Conservation (phyloP, 2,888 invertebrate genomes). For the Liposcelis brunnea region DNA sequence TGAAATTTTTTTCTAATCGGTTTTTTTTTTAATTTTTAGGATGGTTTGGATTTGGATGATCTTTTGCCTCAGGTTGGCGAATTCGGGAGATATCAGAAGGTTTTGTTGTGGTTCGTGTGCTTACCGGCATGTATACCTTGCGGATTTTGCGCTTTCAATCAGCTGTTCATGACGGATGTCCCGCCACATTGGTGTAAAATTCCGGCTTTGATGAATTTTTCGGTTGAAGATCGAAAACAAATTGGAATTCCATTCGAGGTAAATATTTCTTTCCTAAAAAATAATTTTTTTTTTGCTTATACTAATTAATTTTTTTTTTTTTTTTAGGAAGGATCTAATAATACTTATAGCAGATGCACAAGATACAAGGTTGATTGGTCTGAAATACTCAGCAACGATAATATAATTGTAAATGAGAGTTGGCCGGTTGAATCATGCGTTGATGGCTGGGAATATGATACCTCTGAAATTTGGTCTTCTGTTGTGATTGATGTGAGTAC, state of each 20-base stretch:
- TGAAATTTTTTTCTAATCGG: background rate
- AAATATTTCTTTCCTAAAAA: conserved; percentile 18
- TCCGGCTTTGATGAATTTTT: conserved; percentile 44
- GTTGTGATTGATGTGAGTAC: conserved; percentile 59
- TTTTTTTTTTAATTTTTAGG: conserved; percentile 25
- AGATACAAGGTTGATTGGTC: conserved; percentile 60
- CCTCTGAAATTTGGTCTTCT: conserved; percentile 49
- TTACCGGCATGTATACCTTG: conserved; percentile 79
- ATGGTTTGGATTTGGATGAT: conserved; percentile 65
- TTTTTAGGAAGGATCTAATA: conserved; percentile 16
- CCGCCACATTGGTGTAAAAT: conserved; percentile 73
- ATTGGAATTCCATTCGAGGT: conserved; percentile 48
- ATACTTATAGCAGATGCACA: conserved; percentile 47
- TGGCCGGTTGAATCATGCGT: conserved; percentile 52
- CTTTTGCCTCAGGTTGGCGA: conserved; percentile 72
- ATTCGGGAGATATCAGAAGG: conserved; percentile 75
- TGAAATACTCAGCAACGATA: conserved; percentile 26
- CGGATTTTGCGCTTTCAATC: conserved; percentile 84
- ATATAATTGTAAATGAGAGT: conserved; percentile 30
- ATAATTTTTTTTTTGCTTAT: conserved; percentile 10
- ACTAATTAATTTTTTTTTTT: background rate
- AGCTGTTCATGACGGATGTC: conserved; percentile 77
- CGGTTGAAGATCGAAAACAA: conserved; percentile 37
- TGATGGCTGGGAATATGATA: conserved; percentile 68
- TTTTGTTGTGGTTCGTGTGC: conserved; percentile 69